phyloP scores from a whole-genome alignment of 2,797 vertebrate genomes.

The Sebastes kiyomatsui region DNA sequence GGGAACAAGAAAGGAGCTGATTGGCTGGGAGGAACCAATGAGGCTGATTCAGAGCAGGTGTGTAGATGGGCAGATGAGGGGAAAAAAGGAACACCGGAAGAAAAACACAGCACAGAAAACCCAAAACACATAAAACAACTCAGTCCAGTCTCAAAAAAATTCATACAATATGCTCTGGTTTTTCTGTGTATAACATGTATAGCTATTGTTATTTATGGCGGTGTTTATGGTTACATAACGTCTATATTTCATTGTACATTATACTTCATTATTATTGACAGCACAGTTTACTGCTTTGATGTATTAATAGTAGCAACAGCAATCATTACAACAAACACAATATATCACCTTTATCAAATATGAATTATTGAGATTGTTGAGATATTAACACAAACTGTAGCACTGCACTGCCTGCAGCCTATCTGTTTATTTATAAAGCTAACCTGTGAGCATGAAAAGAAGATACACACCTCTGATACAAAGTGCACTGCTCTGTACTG shows the following conservation, averaged over 20 bases:
- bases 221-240: conserved; percentile 11
- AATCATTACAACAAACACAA: not conserved
- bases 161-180: not conserved
- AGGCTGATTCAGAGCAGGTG: too few relatives aligned
- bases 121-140: not conserved
- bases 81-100: not conserved
- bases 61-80: not conserved
- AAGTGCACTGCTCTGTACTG: not conserved
- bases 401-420: not conserved
- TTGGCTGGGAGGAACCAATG: not conserved
- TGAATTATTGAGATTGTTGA: not conserved
- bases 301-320: not conserved
- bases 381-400: not conserved
- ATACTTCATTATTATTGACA: not conserved
- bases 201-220: not conserved
- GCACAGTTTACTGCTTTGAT: not conserved
- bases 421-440: conserved; percentile 14
- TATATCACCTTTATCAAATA: not conserved
- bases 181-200: not conserved
- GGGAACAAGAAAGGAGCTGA: not conserved
- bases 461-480: conserved; percentile 12
- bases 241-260: not conserved
- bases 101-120: not conserved
- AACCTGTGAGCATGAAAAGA: not conserved
- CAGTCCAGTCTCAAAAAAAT: not conserved